Percentiles rank a stretch among this genome's conserved stretches.
These are phyloP conservation scores for Eubasilissa splendida DNA, from an alignment of 2,888 invertebrate genomes.

Conservation along the genomic window DNA sequence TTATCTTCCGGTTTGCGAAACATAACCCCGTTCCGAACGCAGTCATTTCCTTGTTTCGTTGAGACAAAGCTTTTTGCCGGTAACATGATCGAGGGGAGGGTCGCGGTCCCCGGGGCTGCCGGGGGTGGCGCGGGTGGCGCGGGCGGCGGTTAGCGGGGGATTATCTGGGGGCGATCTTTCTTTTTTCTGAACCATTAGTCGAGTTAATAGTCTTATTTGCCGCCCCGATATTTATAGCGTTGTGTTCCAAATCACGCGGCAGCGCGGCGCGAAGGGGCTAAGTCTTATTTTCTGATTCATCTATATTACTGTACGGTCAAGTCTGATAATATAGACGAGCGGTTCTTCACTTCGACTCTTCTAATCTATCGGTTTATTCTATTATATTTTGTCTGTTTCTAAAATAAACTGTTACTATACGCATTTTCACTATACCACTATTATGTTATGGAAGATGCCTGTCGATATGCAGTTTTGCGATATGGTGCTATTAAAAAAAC, in stretches of 20 bases:
- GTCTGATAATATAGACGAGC: no score
- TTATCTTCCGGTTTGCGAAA: constrained; percentile 23
- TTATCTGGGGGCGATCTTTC: not conserved
- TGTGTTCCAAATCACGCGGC: constrained; percentile 21
- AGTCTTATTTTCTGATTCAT: no score
- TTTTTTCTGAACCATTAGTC: constrained; percentile 26
- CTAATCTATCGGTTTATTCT: no score
- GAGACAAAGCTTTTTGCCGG: not conserved
- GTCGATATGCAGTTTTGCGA: no score
- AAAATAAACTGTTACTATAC: no score
- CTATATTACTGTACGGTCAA: no score
- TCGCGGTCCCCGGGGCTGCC: not conserved
- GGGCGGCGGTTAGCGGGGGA: constrained; percentile 7
- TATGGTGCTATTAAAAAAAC: no score
- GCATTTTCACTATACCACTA: no score
- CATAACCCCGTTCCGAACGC: not conserved
- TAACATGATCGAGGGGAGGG: constrained; percentile 4
- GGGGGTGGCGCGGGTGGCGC: not conserved
- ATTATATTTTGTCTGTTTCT: no score
- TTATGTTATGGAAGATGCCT: no score
- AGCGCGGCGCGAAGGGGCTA: no score
- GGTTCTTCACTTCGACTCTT: no score
- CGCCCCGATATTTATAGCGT: not conserved
- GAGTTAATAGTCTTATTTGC: constrained; percentile 22
- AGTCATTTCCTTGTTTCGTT: constrained; percentile 25